Percentiles rank a stretch among this genome's conserved stretches.
phyloP scores from a whole-genome alignment of 2,113 vertebrate genomes.

The Porphyrio hochstetteri region DNA sequence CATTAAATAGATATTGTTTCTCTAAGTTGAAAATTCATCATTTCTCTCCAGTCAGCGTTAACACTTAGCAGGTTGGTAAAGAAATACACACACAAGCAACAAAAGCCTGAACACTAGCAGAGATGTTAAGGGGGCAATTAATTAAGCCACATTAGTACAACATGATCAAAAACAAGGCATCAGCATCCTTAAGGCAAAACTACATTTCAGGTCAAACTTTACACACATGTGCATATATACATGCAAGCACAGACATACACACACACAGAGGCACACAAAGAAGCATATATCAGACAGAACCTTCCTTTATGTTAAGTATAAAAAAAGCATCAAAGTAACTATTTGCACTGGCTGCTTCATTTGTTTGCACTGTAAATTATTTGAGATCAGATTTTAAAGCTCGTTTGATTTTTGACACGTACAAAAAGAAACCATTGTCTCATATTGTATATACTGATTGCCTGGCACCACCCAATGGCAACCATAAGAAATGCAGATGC shows the following conservation, averaged over 20 bases:
- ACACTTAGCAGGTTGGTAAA: neutral
- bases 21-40: neutral
- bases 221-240: fast-evolving
- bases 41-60: neutral
- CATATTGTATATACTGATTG: constrained; percentile 46
- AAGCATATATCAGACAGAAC: constrained; percentile 12
- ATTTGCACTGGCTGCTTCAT: constrained; percentile 45
- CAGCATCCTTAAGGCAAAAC: constrained; percentile 51
- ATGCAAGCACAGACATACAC: fast-evolving
- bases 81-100: neutral
- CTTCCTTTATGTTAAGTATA: constrained; percentile 34
- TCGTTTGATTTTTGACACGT: neutral
- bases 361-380: constrained; percentile 70
- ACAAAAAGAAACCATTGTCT: constrained; percentile 50
- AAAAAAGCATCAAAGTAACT: constrained; percentile 17
- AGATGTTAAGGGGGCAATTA: constrained; percentile 39
- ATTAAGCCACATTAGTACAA: constrained; percentile 52
- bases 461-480: constrained; percentile 80
- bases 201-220: constrained; percentile 66
- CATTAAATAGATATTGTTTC: constrained; percentile 27
- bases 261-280: neutral
- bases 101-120: constrained; percentile 15
- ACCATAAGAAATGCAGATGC: constrained; percentile 63
- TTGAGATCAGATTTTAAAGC: constrained; percentile 43
- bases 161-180: constrained; percentile 34